Percentiles rank a stretch among this genome's conserved stretches.
phyloP scores from a whole-genome alignment of 2,113 vertebrate species.

The Alethe diademata region DNA sequence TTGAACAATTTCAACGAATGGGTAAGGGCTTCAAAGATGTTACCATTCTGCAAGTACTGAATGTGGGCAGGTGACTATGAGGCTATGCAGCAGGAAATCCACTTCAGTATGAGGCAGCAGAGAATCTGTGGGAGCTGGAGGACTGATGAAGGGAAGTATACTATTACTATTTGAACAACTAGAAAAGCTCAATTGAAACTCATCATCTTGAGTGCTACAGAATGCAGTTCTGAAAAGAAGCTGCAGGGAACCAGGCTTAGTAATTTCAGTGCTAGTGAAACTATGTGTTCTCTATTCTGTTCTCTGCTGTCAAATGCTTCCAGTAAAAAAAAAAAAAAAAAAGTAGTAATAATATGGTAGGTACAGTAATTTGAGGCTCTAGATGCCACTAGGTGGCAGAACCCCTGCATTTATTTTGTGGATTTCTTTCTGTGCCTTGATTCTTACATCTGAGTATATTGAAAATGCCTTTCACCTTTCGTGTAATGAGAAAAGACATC shows the following conservation, averaged over 20 bases:
- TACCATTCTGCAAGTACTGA: neutral
- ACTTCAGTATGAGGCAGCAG: neutral
- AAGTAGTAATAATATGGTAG: neutral
- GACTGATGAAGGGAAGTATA: neutral
- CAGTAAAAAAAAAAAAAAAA: neutral
- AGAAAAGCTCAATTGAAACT: neutral
- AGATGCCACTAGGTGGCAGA: constrained; percentile 56
- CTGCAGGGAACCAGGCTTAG: neutral
- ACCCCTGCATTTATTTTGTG: neutral
- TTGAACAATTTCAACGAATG: neutral
- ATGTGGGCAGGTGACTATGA: neutral
- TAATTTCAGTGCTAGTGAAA: neutral
- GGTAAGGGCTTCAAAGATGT: neutral
- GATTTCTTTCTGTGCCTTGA: neutral
- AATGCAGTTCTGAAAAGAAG: neutral
- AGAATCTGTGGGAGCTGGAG: neutral
- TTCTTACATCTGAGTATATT: neutral
- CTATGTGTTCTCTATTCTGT: neutral
- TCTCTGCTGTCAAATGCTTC: neutral
- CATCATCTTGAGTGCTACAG: neutral
- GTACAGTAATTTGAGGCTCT: neutral
- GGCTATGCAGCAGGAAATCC: neutral
- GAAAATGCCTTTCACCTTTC: neutral
- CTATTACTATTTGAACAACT: neutral
- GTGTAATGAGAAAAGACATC: neutral